Conservation (phyloP, 1,140 invertebrate species). For the Camponotus floridanus region DNA sequence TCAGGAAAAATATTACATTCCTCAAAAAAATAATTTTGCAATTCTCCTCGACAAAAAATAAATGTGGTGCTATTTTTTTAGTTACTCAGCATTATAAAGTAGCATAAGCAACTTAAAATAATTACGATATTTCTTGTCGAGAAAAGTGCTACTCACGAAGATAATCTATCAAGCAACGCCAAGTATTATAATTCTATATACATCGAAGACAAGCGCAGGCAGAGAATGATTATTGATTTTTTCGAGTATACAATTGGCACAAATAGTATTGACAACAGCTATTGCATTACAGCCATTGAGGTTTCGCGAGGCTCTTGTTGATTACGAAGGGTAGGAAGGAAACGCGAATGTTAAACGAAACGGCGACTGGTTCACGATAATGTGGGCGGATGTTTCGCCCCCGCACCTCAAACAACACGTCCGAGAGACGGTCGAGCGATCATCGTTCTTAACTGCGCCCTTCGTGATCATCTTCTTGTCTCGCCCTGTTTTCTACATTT, state of each 20-base stretch:
- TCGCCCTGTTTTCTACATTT: background rate
- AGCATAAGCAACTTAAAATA: background rate
- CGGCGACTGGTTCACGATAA: constrained; percentile 53
- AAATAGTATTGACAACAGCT: constrained; percentile 15
- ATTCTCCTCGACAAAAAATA: background rate
- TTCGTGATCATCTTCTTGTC: constrained; percentile 31
- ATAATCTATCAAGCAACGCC: background rate
- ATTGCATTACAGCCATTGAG: constrained; percentile 18
- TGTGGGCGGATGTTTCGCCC: constrained; percentile 77
- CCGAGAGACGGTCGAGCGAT: constrained; percentile 42
- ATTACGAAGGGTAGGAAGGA: constrained; percentile 34
- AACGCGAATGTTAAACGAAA: constrained; percentile 51
- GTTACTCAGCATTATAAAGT: background rate
- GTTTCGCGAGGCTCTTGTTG: constrained; percentile 13
- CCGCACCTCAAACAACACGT: constrained; percentile 67
- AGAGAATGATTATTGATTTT: constrained; percentile 52
- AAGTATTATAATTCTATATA: background rate
- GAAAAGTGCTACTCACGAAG: constrained; percentile 11
- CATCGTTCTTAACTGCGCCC: constrained; percentile 8
- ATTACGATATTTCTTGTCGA: background rate
- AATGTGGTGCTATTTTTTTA: background rate
- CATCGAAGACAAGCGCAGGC: background rate
- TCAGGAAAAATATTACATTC: background rate
- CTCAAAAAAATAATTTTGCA: background rate
- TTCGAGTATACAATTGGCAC: constrained; percentile 39